These are phyloP conservation scores for Emesis russula DNA, from an alignment of 2,888 invertebrate genomes.

Conservation along the genomic window DNA sequence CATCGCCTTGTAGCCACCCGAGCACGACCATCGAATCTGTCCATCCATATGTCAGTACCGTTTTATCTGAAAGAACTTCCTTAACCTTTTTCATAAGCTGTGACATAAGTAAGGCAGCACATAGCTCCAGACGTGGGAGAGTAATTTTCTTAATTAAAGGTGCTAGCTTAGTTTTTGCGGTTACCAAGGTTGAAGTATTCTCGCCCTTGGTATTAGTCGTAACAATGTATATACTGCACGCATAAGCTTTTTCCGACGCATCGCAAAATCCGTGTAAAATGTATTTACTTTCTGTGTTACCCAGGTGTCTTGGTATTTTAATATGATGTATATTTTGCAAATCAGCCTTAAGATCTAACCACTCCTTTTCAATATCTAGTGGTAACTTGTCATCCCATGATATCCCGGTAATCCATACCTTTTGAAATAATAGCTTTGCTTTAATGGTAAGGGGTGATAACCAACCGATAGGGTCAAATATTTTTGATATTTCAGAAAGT, in stretches of 20 bases:
- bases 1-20: conserved; percentile 48
- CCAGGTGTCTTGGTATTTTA: conserved; percentile 23
- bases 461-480: conserved; percentile 71
- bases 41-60: conserved; percentile 30
- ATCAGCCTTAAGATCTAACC: conserved; percentile 14
- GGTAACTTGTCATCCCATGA: conserved; percentile 25
- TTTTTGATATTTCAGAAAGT: conserved; percentile 58
- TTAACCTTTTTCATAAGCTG: conserved; percentile 33
- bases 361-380: conserved; percentile 10
- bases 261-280: conserved; percentile 13
- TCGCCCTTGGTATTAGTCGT: conserved; percentile 19
- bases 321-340: conserved; percentile 37
- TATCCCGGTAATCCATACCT: conserved; percentile 31
- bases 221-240: conserved; percentile 6
- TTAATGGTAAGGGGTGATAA: conserved; percentile 49
- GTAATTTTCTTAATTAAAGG: conserved; percentile 33
- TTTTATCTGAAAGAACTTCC: not conserved
- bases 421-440: conserved; percentile 58
- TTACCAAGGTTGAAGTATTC: conserved; percentile 13
- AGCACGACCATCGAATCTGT: conserved; percentile 39
- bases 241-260: not conserved
- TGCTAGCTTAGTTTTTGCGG: conserved; percentile 46
- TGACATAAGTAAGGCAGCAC: conserved; percentile 31
- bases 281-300: conserved; percentile 10
- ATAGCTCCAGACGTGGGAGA: conserved; percentile 36